phyloP scores from a whole-genome alignment of 1,140 invertebrate genomes.

The Xylocopa sonorina region DNA sequence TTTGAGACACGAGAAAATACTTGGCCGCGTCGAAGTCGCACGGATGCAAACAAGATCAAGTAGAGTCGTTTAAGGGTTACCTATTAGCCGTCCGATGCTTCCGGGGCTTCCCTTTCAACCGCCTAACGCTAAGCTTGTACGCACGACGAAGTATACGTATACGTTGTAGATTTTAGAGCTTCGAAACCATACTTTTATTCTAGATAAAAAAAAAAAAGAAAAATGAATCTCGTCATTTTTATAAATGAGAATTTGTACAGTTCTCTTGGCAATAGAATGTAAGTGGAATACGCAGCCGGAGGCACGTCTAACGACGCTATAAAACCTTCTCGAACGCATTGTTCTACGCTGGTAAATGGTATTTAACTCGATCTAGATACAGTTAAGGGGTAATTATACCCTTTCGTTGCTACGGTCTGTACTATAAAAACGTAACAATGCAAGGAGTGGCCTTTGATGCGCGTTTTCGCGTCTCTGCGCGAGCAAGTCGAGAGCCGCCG shows the following conservation, averaged over 20 bases:
- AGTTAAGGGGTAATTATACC: background rate
- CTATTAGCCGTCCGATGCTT: constrained; percentile 13
- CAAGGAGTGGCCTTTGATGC: background rate
- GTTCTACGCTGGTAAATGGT: background rate
- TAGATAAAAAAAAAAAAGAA: background rate
- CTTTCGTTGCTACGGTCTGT: background rate
- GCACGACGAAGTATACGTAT: background rate
- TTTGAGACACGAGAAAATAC: constrained; percentile 11
- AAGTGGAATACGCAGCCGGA: background rate
- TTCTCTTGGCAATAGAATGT: background rate
- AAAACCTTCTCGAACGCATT: background rate
- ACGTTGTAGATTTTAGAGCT: background rate
- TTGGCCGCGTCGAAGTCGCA: background rate
- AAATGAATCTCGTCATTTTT: no score
- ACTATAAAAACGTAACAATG: background rate
- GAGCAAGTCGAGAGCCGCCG: background rate
- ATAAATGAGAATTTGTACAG: no score
- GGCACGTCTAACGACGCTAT: background rate
- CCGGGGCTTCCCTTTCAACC: constrained; percentile 14
- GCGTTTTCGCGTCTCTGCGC: background rate
- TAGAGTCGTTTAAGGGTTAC: constrained; percentile 20
- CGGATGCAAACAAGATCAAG: constrained; percentile 32
- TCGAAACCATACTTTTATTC: background rate
- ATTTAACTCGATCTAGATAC: background rate
- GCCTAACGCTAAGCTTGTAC: background rate